Base-by-base conservation (phyloP, 2,797 vertebrate genomes). In the Molossus molossus region DNA sequence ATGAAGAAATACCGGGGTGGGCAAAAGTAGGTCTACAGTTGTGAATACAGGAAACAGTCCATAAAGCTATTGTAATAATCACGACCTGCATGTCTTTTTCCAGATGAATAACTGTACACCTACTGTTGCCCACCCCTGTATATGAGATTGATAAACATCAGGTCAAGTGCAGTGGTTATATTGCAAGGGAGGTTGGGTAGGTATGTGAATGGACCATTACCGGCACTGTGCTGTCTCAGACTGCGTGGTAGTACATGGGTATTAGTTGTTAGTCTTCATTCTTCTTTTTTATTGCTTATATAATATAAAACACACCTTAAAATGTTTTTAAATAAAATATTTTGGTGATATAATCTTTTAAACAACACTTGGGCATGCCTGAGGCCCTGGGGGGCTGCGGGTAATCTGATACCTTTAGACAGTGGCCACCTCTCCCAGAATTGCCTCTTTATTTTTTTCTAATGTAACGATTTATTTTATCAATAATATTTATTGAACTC, bases 231-330 rank as follows among this genome's bases (percentile, higher is more conserved):
- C 79, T 67, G 40, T 33, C 57, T 86, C 20, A 79, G 45, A 14
- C 21, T 64, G 48, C 6, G 29, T 37, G 29, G 14, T 10, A 48
- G 37, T 58, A 29, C 4, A 27, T 72, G 10, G 4, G 12, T 65
- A 70, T 70, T 80, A 70, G 23, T 57, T 94, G 6, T 10, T 93
- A 72, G 29, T 76, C 21, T 82, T 93, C 7, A 91, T 73, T 85
- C 3, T 37, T 23, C 37, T 48, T 67, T 86, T 9, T 29, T 33
- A 90, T 96, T 25, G 27, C 11, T 87, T n/a, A 72, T 70, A 37
- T 81, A 5, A 58, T 25, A 82, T 87, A 82, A 72, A 83, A 87
- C 62, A 53, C 13, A 62, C 37, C 64, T 53, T 25, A 40, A 29
- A 62, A 62, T 10, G 1, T 58, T 65, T 91, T 81, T 53, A 48